Evolutionary conservation across 2,113 vertebrate species (phyloP).

Genomic region (Hepsetus odoe): DNA sequence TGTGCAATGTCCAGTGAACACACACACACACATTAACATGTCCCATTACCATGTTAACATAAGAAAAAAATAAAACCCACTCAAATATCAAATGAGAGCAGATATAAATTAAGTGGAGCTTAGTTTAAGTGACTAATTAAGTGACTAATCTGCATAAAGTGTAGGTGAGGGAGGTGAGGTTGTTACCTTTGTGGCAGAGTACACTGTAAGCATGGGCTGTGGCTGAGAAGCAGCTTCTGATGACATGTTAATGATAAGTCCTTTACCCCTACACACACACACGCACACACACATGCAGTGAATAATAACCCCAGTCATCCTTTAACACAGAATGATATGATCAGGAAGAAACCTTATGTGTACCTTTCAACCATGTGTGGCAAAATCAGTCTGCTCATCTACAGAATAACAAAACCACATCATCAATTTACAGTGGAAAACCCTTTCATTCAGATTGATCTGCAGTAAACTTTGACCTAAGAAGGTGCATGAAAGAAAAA

Average conservation of each 20-base stretch:
- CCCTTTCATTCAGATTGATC: background rate
- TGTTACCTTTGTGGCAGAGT: conserved; percentile 74
- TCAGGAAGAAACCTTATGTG: background rate
- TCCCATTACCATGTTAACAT: too few species aligned
- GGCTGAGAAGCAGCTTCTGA: conserved; percentile 65
- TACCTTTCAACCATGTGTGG: conserved; percentile 77
- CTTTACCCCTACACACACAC: conserved; percentile 61
- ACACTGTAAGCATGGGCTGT: conserved; percentile 73
- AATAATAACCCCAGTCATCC: background rate
- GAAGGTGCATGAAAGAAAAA: background rate
- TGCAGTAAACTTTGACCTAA: too few species aligned
- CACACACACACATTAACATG: too few species aligned
- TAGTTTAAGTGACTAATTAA: too few species aligned
- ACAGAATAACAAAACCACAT: conserved; percentile 14
- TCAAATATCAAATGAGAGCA: too few species aligned
- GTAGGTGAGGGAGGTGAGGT: background rate
- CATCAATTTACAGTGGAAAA: background rate
- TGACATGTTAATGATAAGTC: conserved; percentile 77
- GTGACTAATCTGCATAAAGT: too few species aligned
- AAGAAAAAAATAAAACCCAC: too few species aligned
- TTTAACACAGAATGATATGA: background rate
- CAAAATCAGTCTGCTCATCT: conserved; percentile 76
- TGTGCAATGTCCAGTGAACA: too few species aligned
- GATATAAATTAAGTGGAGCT: too few species aligned
- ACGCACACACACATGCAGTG: background rate